Conservation (phyloP, 1,140 invertebrate species). For the Aphaenogaster floridana region DNA sequence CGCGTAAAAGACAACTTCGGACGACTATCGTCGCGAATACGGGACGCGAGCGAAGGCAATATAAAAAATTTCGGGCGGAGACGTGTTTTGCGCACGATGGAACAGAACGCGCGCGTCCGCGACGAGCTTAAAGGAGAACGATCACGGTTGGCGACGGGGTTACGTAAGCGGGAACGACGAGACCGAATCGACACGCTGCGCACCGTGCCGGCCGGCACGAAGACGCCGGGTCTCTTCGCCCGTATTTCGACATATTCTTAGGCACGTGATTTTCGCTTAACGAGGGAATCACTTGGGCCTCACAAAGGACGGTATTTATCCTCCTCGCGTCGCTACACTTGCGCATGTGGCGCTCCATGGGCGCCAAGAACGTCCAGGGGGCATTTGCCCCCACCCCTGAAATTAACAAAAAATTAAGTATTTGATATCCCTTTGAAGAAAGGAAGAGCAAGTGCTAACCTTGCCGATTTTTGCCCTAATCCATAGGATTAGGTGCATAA, state of each 20-base stretch:
- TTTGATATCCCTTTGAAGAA: too few species aligned
- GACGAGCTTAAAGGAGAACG: constrained; percentile 55
- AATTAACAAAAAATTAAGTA: too few species aligned
- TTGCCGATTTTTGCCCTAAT: too few species aligned
- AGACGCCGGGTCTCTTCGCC: neutral
- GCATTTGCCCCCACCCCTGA: too few species aligned
- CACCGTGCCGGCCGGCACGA: neutral
- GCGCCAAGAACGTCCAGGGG: too few species aligned
- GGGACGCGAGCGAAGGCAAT: neutral
- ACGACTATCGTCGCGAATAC: neutral
- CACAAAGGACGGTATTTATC: neutral
- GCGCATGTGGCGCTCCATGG: neutral
- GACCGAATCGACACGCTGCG: neutral
- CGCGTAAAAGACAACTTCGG: too few species aligned
- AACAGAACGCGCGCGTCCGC: neutral
- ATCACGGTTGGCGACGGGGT: constrained; percentile 20
- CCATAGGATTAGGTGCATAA: too few species aligned
- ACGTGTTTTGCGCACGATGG: neutral
- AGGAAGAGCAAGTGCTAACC: too few species aligned
- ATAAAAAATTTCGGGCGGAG: neutral
- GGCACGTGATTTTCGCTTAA: neutral
- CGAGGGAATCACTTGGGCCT: neutral
- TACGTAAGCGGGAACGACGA: constrained; percentile 47
- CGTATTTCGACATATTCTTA: neutral
- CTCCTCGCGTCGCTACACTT: neutral